Conservation (phyloP, 2,113 vertebrate species). For the Mellivora capensis region DNA sequence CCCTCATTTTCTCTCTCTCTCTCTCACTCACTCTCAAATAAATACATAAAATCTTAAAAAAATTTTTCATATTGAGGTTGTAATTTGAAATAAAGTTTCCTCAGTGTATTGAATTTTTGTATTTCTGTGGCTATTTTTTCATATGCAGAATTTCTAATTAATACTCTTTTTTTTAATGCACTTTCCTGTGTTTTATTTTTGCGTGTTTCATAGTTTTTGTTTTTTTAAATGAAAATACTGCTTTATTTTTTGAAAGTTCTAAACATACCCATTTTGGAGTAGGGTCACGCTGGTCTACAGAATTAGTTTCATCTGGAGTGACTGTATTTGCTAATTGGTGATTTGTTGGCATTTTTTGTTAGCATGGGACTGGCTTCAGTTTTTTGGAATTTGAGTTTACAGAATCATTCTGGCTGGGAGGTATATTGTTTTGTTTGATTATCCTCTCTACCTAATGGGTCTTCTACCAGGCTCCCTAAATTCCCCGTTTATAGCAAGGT, state of each 20-base stretch:
- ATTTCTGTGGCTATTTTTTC: background rate
- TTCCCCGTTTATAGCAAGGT: background rate
- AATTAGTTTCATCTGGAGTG: background rate
- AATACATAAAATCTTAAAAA: background rate
- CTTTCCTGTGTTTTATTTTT: background rate
- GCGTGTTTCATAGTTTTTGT: background rate
- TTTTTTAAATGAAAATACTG: background rate
- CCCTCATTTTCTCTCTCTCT: background rate
- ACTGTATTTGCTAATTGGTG: background rate
- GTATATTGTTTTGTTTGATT: background rate
- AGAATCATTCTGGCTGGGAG: background rate
- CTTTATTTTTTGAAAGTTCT: background rate
- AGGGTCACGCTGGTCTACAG: background rate
- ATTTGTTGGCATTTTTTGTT: background rate
- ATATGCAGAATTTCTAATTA: background rate
- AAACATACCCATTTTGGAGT: background rate
- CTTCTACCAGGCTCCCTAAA: background rate
- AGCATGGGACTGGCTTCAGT: background rate
- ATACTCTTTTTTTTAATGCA: background rate
- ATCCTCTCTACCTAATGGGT: background rate
- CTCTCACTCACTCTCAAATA: background rate
- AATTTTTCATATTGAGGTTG: background rate
- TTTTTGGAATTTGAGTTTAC: background rate
- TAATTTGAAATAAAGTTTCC: conserved; percentile 7
- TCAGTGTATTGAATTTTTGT: background rate